Evolutionary conservation across 2,113 vertebrate genomes (phyloP), one percentile per base, ranked within the genome.

Genomic region (Psilopsiagon aurifrons): DNA sequence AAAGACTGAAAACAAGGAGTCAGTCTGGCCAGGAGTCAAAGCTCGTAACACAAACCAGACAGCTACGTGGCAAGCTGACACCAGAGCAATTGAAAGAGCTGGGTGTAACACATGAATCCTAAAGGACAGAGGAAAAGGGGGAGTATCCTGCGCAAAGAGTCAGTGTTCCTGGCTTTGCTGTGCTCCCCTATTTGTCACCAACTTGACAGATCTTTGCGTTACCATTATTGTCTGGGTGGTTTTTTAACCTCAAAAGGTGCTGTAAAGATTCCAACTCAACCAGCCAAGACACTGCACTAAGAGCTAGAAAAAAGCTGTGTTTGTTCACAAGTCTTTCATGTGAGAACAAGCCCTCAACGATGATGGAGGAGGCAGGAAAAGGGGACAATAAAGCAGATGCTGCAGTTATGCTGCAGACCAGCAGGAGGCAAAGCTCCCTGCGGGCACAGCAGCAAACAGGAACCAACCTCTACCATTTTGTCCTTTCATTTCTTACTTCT

Each of bases 351-450:
- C 37, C 29, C 64, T 47, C 3, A 3, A n/a, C 3, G 7, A 52
- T 4, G 20, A 33, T 0, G 3, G 62, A 67, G 66, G 28, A 29
- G 55, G 86, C 29, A 78, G 51, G 24, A 28, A 49, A 23, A 86
- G 78, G 19, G 39, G 68, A 78, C 57, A 62, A 20, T 25, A 28
- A 68, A 23, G 9, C 11, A 16, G 1, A 10, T 83, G 66, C 29
- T 91, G 92, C 92, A 92, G 63, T 91, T 83, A 54, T 81, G 64
- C 79, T 78, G 41, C 35, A 52, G 41, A 37, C 95, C 96, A 90
- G 95, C 91, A 95, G 97, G 95, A 92, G 96, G 97, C 95, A 97
- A 91, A 95, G 59, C 74, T 90, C 35, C 27, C 87, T 11, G 28
- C 71, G 2, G n/a, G 46, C 3, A 2, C n/a, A 46, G 85, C 29